Percentiles rank a stretch among this genome's conserved stretches.
Conservation (phyloP, 2,888 invertebrate species). For the Petrolisthes cinctipes region DNA sequence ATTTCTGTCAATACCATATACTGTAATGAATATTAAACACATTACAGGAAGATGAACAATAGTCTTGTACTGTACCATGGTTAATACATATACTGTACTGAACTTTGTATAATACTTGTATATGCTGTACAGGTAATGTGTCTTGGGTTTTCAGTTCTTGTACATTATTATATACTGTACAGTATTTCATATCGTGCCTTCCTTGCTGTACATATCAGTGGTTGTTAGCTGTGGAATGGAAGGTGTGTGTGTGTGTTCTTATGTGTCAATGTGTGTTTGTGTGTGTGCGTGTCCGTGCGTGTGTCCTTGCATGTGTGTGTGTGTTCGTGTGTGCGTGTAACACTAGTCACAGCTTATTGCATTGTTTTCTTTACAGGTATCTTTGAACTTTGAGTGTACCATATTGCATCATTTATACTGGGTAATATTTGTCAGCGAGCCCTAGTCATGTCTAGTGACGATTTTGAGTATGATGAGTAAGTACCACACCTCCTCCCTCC, state of each 20-base stretch:
- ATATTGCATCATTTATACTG: conserved; percentile 25
- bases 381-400: conserved; percentile 34
- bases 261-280: conserved; percentile 6
- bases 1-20: too few relatives aligned
- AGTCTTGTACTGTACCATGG: too few relatives aligned
- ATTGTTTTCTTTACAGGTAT: conserved; percentile 44
- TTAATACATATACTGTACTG: too few relatives aligned
- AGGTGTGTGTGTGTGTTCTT: not conserved
- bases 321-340: not conserved
- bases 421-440: conserved; percentile 35
- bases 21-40: too few relatives aligned
- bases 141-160: too few relatives aligned
- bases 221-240: not conserved
- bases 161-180: too few relatives aligned
- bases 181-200: too few relatives aligned
- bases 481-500: conserved; percentile 33
- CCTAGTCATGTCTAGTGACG: conserved; percentile 49
- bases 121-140: too few relatives aligned
- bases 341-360: not conserved
- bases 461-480: conserved; percentile 49
- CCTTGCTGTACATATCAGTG: not conserved
- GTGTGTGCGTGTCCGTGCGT: not conserved
- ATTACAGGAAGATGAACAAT: too few relatives aligned
- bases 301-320: not conserved
- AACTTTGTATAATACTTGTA: too few relatives aligned